A percentile compares a stretch with the other conserved stretches of the same genome.
Conservation (phyloP, 92 coral and sea anemone species). For the Isaurus tuberculatus region DNA sequence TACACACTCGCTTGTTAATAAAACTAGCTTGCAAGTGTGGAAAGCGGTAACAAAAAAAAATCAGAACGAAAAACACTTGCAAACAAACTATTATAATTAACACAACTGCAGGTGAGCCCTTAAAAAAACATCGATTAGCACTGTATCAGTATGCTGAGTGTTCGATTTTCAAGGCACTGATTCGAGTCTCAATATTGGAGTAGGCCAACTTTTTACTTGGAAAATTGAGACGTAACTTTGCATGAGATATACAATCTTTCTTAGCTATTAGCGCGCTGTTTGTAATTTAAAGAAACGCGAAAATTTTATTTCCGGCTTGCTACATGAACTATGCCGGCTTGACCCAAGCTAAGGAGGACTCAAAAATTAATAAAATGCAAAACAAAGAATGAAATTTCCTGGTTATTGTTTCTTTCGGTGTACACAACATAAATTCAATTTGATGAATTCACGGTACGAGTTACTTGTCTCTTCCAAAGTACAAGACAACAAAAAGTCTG, state of each 20-base stretch:
- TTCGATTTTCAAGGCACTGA: background rate
- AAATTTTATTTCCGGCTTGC: background rate
- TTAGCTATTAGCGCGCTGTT: slow-evolving; percentile 6
- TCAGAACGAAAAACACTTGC: background rate
- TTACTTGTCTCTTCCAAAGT: slow-evolving; percentile 4
- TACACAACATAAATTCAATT: slow-evolving; percentile 5
- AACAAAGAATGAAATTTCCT: background rate
- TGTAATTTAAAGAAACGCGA: background rate
- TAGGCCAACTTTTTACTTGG: background rate
- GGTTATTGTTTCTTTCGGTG: background rate
- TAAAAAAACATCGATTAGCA: background rate
- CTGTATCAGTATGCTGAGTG: slow-evolving; percentile 2
- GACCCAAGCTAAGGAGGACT: slow-evolving; percentile 4
- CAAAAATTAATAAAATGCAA: background rate
- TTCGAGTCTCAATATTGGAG: slow-evolving; percentile 1
- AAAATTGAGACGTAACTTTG: slow-evolving; percentile 6
- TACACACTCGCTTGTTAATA: background rate
- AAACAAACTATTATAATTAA: background rate
- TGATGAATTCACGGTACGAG: background rate
- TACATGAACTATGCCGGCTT: background rate
- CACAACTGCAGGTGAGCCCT: background rate
- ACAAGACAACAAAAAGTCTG: background rate
- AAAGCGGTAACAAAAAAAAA: background rate
- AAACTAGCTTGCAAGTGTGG: slow-evolving; percentile 4
- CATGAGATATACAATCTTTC: slow-evolving; percentile 4